These are phyloP conservation scores for Cynaeus angustus DNA, from an alignment of 2,888 invertebrate genomes.

Conservation along the genomic window DNA sequence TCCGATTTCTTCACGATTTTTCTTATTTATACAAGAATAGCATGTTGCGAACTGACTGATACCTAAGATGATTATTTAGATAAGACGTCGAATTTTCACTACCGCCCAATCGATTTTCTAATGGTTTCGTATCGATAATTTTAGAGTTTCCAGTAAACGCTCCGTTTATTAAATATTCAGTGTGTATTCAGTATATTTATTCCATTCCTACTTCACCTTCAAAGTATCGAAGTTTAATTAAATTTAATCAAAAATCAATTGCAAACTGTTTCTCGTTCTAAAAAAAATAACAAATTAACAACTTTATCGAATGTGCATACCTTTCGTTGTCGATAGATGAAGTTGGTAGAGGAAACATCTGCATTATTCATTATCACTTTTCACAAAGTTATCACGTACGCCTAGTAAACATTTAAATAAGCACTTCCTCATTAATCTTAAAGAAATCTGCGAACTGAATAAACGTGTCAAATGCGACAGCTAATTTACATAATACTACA, in stretches of 20 bases:
- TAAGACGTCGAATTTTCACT: constrained; percentile 19
- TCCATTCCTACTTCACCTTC: too few relatives aligned
- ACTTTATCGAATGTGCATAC: background rate
- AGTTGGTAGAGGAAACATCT: constrained; percentile 21
- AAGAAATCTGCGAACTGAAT: constrained; percentile 25
- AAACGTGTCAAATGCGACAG: constrained; percentile 7
- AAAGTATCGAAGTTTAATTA: too few relatives aligned
- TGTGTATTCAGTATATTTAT: too few relatives aligned
- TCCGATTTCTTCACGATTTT: constrained; percentile 7
- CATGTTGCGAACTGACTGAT: constrained; percentile 17
- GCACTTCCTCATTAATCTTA: constrained; percentile 33
- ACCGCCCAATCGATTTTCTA: constrained; percentile 12
- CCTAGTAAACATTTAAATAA: constrained; percentile 33
- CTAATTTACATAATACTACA: constrained; percentile 26
- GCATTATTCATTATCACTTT: constrained; percentile 35
- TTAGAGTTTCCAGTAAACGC: background rate
- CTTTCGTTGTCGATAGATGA: background rate
- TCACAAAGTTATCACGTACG: constrained; percentile 32
- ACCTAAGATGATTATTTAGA: constrained; percentile 26
- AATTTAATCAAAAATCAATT: too few relatives aligned
- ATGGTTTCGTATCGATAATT: constrained; percentile 1
- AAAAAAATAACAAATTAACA: too few relatives aligned
- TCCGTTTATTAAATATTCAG: too few relatives aligned
- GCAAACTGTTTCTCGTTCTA: too few relatives aligned
- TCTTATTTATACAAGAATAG: constrained; percentile 13